Percentiles rank a stretch among this genome's conserved stretches.
Evolutionary conservation across 2,888 invertebrate species (phyloP).

Genomic region (Ichneumoninae sp.): DNA sequence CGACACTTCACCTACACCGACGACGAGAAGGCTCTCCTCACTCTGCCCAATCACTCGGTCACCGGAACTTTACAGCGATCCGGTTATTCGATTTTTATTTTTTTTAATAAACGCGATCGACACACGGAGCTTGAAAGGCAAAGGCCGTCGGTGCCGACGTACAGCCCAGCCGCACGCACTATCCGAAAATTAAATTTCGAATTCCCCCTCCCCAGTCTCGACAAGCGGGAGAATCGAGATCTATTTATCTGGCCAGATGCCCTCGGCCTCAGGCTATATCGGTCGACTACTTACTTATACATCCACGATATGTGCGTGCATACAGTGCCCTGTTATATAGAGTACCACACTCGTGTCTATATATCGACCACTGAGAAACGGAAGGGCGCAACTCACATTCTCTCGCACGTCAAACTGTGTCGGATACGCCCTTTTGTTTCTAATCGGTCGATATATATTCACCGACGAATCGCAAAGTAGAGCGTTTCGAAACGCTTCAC

Average conservation of each 20-base stretch:
- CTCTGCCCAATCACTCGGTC: constrained; percentile 40
- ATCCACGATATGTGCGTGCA: constrained; percentile 4
- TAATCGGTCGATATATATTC: not conserved
- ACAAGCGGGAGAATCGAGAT: constrained; percentile 34
- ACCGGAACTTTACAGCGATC: constrained; percentile 17
- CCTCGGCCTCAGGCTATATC: constrained; percentile 47
- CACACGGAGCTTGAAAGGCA: not conserved
- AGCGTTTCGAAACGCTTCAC: constrained; percentile 78
- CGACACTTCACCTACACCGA: constrained; percentile 41
- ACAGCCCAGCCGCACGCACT: constrained; percentile 56
- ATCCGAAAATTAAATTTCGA: constrained; percentile 69
- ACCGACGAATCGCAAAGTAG: constrained; percentile 66
- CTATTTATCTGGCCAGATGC: constrained; percentile 61
- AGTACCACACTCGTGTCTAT: not conserved
- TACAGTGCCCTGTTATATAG: not conserved
- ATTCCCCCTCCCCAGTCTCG: constrained; percentile 55
- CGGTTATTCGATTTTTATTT: not conserved
- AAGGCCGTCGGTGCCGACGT: not conserved
- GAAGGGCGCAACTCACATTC: not conserved
- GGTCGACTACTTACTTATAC: constrained; percentile 31
- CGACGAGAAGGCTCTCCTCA: constrained; percentile 63
- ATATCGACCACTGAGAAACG: constrained; percentile 2
- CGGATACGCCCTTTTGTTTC: not conserved
- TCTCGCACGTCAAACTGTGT: not conserved
- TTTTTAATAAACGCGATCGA: constrained; percentile 8